Percentiles rank a stretch among this genome's conserved stretches.
Evolutionary conservation across 2,113 vertebrate genomes (phyloP).

Genomic region (Cyphomyrus discorhynchus): DNA sequence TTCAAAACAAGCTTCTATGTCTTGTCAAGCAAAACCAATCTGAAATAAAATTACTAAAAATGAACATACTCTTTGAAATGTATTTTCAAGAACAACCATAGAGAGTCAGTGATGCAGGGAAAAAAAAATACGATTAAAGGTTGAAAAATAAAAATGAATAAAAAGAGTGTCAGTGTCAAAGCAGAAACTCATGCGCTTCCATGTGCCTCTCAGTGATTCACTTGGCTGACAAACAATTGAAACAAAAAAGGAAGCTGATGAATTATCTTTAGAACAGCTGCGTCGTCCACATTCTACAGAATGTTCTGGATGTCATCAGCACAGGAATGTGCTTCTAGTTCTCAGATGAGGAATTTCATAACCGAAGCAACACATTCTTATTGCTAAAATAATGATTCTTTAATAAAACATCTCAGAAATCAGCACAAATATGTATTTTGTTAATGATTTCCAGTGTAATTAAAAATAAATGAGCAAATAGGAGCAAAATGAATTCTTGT

Average conservation of each 20-base stretch:
- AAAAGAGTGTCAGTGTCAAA: not conserved
- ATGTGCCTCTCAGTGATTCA: not conserved
- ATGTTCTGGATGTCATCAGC: not conserved
- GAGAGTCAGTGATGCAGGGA: not conserved
- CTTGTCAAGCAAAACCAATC: not conserved
- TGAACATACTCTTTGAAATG: not conserved
- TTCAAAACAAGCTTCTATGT: not conserved
- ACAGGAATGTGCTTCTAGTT: not conserved
- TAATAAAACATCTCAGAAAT: not conserved
- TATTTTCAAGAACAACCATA: not conserved
- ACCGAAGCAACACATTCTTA: not conserved
- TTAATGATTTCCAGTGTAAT: not conserved
- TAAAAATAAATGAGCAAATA: conserved; percentile 1
- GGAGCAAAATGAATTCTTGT: not conserved
- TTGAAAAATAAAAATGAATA: conserved; percentile 5
- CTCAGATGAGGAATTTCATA: not conserved
- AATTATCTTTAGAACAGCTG: conserved; percentile 4
- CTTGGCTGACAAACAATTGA: not conserved
- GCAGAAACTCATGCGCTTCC: not conserved
- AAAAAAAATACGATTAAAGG: not conserved
- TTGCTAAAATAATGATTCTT: not conserved
- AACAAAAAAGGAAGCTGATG: not conserved
- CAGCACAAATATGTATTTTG: not conserved
- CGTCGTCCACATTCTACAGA: not conserved
- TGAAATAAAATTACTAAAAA: conserved; percentile 1